Evolutionary conservation across 2,113 vertebrate genomes (phyloP).

Genomic region (Sciurus niger): DNA sequence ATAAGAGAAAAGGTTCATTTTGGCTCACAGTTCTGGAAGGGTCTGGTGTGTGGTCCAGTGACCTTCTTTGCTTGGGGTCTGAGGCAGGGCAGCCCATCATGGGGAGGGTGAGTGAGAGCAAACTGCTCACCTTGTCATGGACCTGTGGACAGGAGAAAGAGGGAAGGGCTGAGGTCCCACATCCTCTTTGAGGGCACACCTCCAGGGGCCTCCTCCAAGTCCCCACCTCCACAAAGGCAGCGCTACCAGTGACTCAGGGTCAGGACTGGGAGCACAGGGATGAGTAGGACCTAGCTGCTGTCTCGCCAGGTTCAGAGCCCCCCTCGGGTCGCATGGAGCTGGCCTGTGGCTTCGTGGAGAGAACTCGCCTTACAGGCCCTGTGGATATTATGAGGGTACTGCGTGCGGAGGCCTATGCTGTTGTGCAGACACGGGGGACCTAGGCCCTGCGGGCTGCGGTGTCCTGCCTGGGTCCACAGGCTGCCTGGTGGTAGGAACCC

Average conservation of each 20-base stretch:
- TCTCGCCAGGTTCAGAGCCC: neutral
- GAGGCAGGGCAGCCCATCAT: neutral
- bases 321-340: neutral
- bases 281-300: neutral
- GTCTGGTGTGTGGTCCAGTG: neutral
- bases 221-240: neutral
- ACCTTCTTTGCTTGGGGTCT: neutral
- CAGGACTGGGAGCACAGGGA: no score
- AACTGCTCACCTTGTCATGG: neutral
- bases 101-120: neutral
- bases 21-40: neutral
- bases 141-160: neutral
- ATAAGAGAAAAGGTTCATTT: no score
- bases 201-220: neutral
- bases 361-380: neutral
- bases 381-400: no score
- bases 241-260: no score
- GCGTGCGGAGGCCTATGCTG: no score
- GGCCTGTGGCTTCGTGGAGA: neutral
- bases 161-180: neutral
- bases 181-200: neutral
- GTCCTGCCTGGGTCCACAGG: neutral
- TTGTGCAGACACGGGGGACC: neutral
- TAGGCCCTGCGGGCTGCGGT: neutral
- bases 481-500: neutral